A percentile compares a stretch with the other conserved stretches of the same genome.
These are phyloP conservation scores for Nomada ferruginata DNA, from an alignment of 2,888 invertebrate genomes.

Conservation along the genomic window DNA sequence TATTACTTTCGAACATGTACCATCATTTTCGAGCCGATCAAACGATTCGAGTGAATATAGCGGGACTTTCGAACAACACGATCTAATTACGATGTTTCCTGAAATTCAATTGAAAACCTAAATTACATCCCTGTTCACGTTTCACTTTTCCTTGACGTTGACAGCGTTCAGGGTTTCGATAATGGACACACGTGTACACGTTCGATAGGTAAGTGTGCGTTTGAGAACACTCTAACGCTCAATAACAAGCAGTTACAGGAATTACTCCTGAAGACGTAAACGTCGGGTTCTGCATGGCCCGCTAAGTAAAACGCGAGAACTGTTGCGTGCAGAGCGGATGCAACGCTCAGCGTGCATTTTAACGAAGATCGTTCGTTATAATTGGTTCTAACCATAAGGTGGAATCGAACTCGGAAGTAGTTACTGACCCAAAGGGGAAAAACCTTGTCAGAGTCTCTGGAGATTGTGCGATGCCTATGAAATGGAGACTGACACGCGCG, in stretches of 20 bases:
- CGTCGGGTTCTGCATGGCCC: constrained; percentile 38
- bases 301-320: constrained; percentile 45
- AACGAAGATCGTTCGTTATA: constrained; percentile 58
- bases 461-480: constrained; percentile 8
- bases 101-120: neutral
- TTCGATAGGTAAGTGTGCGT: neutral
- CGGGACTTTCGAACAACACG: neutral
- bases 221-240: constrained; percentile 16
- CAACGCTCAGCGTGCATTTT: constrained; percentile 49
- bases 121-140: neutral
- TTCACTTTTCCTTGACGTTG: constrained; percentile 7
- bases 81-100: neutral
- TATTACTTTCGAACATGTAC: neutral
- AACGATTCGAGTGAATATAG: neutral
- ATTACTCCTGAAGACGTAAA: constrained; percentile 40
- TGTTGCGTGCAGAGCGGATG: constrained; percentile 64
- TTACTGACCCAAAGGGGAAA: constrained; percentile 34
- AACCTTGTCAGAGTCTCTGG: neutral
- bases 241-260: constrained; percentile 27
- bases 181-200: neutral
- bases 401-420: constrained; percentile 47
- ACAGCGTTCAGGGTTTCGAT: neutral
- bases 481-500: constrained; percentile 3
- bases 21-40: neutral
- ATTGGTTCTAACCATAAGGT: constrained; percentile 65